Percentiles rank a stretch among this genome's conserved stretches.
phyloP scores from a whole-genome alignment of 1,140 invertebrate genomes.

The Apis mellifera region Amel_HAv3.1 CM009946.2:4541001-4541500 shows the following conservation, averaged over 20 bases:
- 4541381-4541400: not conserved
- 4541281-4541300: conserved; percentile 12
- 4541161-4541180: not conserved
- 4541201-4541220: conserved; percentile 3
- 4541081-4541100: not conserved
- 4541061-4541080: not conserved
- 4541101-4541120: too few relatives aligned
- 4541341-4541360: conserved; percentile 18
- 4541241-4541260: not conserved
- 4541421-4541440: conserved; percentile 25
- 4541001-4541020: conserved; percentile 27
- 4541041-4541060: conserved; percentile 1
- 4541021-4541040: conserved; percentile 42
- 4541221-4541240: not conserved
- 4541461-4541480: not conserved
- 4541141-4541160: conserved; percentile 4
- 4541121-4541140: too few relatives aligned
- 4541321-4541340: not conserved
- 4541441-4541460: not conserved
- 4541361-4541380: not conserved
- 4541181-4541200: conserved; percentile 16
- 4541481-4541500: too few relatives aligned
- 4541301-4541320: conserved; percentile 19
- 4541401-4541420: not conserved
- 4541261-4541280: not conserved